Evolutionary conservation across 2,888 invertebrate genomes (phyloP), one percentile per base, ranked within the genome.

Genomic region (Drosophila ezoana): DNA sequence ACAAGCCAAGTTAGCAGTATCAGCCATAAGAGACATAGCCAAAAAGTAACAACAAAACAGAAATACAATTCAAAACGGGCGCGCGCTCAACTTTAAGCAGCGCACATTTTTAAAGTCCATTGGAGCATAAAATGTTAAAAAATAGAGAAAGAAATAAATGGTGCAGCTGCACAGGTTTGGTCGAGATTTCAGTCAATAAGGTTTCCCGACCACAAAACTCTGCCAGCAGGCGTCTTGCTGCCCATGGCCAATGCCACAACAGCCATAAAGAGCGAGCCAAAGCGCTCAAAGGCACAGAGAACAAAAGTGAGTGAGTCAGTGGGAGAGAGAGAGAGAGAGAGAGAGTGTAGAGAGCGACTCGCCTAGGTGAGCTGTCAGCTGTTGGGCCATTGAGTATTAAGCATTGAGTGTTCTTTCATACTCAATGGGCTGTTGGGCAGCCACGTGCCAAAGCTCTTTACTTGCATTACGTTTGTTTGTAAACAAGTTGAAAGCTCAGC

Each of bases 401-500:
- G 23, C 33, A n/a, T n/a, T n/a, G 45, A 28, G 45, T n/a, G 10
- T 28, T 43, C 2, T 43, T 43, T 13, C 5, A 16, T 9, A 32
- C n/a, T 43, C 6, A 41, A 41, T 40, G n/a, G 10, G 9, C 16
- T 0, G 16, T 57, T 57, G 3, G 6, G 11, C 18, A 38, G 23
- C 37, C 72, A 76, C 43, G 47, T 62, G 77, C 32, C 33, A 41
- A 52, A 86, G 84, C 87, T 89, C 76, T 70, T 3, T 23, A 40
- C 64, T 52, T 52, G 20, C 60, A 47, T 11, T 53, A 11, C 8
- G 51, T 23, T 68, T 80, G 80, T 81, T 85, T 81, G 85, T 79
- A 85, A 89, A 89, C 87, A 87, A 84, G 49, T 23, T 37, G 37
- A 76, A 65, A 84, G 84, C 84, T 84, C 49, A 58, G 1, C 16